Conservation (phyloP, 2,888 invertebrate genomes). For the Phytoseiulus persimilis region DNA sequence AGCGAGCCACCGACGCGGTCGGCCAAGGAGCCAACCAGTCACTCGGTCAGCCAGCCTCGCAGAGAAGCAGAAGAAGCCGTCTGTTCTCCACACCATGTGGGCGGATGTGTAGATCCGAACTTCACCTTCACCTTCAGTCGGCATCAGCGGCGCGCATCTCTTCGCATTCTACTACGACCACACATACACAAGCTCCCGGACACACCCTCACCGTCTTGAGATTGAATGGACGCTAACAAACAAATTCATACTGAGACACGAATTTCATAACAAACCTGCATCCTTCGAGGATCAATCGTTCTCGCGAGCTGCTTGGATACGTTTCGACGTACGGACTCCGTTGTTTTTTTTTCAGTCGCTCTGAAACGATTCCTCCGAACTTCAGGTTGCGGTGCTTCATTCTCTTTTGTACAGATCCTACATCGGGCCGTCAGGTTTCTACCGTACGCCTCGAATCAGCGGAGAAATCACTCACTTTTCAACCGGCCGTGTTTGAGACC, state of each 20-base stretch:
- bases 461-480: background rate
- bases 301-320: too few relatives aligned
- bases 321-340: too few relatives aligned
- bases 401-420: too few relatives aligned
- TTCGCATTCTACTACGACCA: background rate
- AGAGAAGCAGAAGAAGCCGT: background rate
- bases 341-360: too few relatives aligned
- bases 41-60: background rate
- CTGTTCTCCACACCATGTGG: background rate
- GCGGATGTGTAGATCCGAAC: background rate
- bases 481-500: background rate
- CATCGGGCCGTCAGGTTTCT: too few relatives aligned
- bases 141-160: background rate
- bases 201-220: background rate
- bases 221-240: background rate
- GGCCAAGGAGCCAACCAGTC: too few relatives aligned
- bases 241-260: background rate
- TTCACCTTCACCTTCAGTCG: background rate
- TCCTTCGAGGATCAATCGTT: background rate
- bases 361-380: too few relatives aligned
- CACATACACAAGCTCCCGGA: background rate
- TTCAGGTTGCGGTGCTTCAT: too few relatives aligned
- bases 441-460: background rate
- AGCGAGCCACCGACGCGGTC: background rate
- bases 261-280: background rate